phyloP scores from a whole-genome alignment of 1,140 invertebrate species.

The Cydia strobilella region DNA sequence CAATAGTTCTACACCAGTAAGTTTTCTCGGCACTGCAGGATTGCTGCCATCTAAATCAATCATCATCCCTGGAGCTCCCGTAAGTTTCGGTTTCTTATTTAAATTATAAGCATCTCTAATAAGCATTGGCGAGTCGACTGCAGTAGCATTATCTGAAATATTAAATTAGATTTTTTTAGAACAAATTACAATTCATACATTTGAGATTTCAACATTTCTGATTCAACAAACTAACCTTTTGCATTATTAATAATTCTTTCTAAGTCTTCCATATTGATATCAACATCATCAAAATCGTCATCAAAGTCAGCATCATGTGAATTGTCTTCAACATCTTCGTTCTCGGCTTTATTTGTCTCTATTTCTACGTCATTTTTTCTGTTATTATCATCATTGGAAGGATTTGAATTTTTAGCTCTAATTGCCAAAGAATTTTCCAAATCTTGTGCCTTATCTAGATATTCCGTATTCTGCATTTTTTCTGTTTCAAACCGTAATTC shows the following conservation, averaged over 20 bases:
- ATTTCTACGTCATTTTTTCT: slow-evolving; percentile 27
- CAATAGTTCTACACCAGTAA: slow-evolving; percentile 80
- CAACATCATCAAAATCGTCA: slow-evolving; percentile 57
- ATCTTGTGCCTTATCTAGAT: not conserved
- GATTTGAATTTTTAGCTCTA: slow-evolving; percentile 38
- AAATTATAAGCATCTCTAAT: slow-evolving; percentile 37
- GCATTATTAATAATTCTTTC: slow-evolving; percentile 63
- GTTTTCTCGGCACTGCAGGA: slow-evolving; percentile 53
- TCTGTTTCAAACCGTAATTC: slow-evolving; percentile 59
- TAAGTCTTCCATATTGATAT: slow-evolving; percentile 65
- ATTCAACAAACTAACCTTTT: slow-evolving; percentile 44
- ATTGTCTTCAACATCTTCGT: slow-evolving; percentile 35
- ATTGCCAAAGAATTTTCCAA: slow-evolving; percentile 31
- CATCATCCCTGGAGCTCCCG: slow-evolving; percentile 80
- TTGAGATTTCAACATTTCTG: not conserved
- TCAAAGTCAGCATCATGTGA: not conserved
- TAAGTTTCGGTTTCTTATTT: slow-evolving; percentile 78
- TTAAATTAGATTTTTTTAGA: slow-evolving; percentile 14
- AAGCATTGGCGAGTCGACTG: slow-evolving; percentile 38
- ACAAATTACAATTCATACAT: slow-evolving; percentile 7
- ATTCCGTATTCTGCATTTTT: slow-evolving; percentile 40
- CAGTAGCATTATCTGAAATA: slow-evolving; percentile 39
- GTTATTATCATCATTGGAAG: slow-evolving; percentile 37
- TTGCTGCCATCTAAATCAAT: slow-evolving; percentile 81
- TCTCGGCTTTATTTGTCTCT: slow-evolving; percentile 14